Base-by-base conservation (phyloP, 2,113 vertebrate genomes). In the Pelecanus crispus region DNA sequence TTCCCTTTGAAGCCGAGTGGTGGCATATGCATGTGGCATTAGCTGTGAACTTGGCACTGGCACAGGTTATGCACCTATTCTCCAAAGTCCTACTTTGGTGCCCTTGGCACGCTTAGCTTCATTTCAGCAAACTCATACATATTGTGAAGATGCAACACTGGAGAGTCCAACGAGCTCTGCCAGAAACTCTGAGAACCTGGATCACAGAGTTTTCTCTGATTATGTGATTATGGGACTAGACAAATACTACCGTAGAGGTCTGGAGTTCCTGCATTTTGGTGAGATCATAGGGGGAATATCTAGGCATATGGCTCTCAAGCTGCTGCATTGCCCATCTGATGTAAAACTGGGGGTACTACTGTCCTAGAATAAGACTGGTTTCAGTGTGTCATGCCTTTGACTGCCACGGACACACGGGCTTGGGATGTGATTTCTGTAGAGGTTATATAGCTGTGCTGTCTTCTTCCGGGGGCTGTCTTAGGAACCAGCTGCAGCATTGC, bases 401-500 rank as follows among this genome's bases (percentile, higher is more conserved):
- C 29, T 67, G 29, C 28, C 9, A 10, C 0, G 3, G 6, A 24
- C 17, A n/a, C 17, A 6, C 0, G 4, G 17, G 13, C 6, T 85
- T 52, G 34, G 42, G 42, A 31, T 9, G 19, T 67, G 47, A 25
- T 74, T 78, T 67, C 40, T 42, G 11, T 15, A 61, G 56, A 38
- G 17, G 17, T 74, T 36, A 5, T 17, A 10, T 21, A 29, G 6
- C 13, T 24, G n/a, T 59, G 19, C 21, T 71, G 21, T 49, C 17
- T 87, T 67, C 49, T 80, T 32, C n/a, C 22, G 45, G 16, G 12
- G 45, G 9, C 17, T 67, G 15, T 19, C 11, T 55, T 67, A 19
- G 34, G 42, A 66, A 44, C 14, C 24, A 63, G 26, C 34, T 67
- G 68, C 42, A 77, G 31, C 42, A 14, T 42, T 1, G 0, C 36